A percentile compares a stretch with the other conserved stretches of the same genome.
phyloP scores from a whole-genome alignment of 2,113 vertebrate genomes.

The Hydrolagus affinis region DNA sequence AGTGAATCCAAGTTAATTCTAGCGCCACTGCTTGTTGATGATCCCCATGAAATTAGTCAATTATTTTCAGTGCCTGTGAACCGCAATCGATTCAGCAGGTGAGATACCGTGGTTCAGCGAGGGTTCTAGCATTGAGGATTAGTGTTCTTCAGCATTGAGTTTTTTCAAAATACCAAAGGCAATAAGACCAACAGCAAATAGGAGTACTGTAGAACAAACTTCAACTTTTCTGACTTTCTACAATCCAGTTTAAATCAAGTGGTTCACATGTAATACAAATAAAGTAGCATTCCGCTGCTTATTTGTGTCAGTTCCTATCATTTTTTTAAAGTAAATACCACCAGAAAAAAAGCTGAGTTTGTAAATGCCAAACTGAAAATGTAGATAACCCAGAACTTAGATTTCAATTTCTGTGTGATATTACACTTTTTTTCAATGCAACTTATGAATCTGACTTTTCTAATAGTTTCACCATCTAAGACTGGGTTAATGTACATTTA shows the following conservation, averaged over 20 bases:
- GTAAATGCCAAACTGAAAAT: neutral
- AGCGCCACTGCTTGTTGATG: neutral
- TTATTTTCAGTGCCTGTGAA: neutral
- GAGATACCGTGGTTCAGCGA: neutral
- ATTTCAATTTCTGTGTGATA: no score
- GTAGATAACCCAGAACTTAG: no score
- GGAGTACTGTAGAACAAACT: neutral
- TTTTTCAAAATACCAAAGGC: neutral
- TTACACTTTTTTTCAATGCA: no score
- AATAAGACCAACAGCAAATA: neutral
- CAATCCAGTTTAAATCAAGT: neutral
- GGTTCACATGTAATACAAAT: neutral
- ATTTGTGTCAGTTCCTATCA: neutral
- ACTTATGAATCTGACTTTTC: neutral
- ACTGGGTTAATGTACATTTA: neutral
- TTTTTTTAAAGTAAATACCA: neutral
- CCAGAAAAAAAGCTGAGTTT: neutral
- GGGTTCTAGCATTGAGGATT: neutral
- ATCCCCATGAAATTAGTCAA: neutral
- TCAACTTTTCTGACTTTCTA: neutral
- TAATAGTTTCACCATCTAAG: neutral
- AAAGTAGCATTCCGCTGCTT: neutral
- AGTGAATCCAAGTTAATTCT: neutral
- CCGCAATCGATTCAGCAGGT: neutral
- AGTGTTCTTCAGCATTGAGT: neutral